Evolutionary conservation across 2,888 invertebrate species (phyloP), one percentile per base, ranked within the genome.

Genomic region (Formica aserva): DNA sequence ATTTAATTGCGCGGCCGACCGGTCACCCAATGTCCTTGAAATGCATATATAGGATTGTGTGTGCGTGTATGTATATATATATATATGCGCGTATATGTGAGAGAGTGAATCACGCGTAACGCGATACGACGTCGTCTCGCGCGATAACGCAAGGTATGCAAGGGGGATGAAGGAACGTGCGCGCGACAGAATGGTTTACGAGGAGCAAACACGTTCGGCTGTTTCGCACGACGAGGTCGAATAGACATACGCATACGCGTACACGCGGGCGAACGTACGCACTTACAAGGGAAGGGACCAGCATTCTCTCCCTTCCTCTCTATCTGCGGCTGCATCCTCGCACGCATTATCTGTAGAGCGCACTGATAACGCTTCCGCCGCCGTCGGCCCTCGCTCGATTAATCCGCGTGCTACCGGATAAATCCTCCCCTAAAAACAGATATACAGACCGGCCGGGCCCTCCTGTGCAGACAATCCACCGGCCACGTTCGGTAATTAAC

Each of bases 201-300:
- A 91, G 89, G 87, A 89, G 90, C 89, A 91, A 91, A 91, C 91
- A 89, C 86, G 89, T 85, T 85, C 85, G 86, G 86, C 83, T 87
- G 86, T 90, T 90, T 90, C 86, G 86, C 89, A 82, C 86, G 85
- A 83, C 74, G 86, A 82, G 87, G 76, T 86, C 86, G 85, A 81
- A 86, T 83, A 32, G 86, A 83, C 87, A 15, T 60, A 41, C 52
- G 48, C 18, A 6, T 18, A 22, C 8, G n/a, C 52, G n/a, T 13
- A 9, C 1, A 4, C 26, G 18, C 26, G 18, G 9, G 6, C 22
- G 41, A 9, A 35, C 18, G 38, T 38, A 71, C 63, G 65, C 57
- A 71, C 26, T 55, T 67, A 48, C 63, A 52, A 29, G 52, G 38
- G 41, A 57, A 26, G 41, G 38, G 22, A 22, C 62, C 32, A n/a